These are phyloP conservation scores for Bufo gargarizans DNA, from an alignment of 2,113 vertebrate species.

Conservation along the genomic window DNA sequence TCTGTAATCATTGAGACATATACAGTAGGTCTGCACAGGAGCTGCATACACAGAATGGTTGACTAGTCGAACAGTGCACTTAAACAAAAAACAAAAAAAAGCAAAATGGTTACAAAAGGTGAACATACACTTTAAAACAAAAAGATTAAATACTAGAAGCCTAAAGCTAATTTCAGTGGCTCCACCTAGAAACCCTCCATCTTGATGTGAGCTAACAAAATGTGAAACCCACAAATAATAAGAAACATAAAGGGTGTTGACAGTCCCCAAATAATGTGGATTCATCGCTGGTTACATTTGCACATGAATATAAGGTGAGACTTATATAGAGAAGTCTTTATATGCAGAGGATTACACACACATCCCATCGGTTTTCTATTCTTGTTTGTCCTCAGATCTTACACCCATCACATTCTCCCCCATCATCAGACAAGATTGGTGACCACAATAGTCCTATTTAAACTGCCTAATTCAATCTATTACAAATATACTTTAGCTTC, in stretches of 20 bases:
- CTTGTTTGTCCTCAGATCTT: background rate
- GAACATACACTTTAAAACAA: background rate
- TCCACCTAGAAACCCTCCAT: background rate
- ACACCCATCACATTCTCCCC: background rate
- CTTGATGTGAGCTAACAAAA: background rate
- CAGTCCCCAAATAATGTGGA: background rate
- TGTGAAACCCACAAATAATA: background rate
- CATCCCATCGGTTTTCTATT: background rate
- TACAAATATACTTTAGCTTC: background rate
- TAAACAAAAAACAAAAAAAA: no score
- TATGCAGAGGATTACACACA: background rate
- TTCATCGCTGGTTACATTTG: background rate
- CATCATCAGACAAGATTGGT: background rate
- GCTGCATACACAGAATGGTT: background rate
- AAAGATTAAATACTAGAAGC: background rate
- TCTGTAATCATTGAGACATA: background rate
- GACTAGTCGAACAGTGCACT: background rate
- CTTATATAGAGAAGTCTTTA: background rate
- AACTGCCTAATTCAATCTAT: background rate
- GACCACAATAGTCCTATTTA: background rate
- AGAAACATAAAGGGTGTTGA: background rate
- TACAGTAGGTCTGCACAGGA: background rate
- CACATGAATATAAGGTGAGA: background rate
- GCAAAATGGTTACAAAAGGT: background rate
- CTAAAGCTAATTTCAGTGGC: background rate